A percentile compares a stretch with the other conserved stretches of the same genome.
Conservation (phyloP, 1,140 invertebrate genomes). For the Lasioglossum baleicum region DNA sequence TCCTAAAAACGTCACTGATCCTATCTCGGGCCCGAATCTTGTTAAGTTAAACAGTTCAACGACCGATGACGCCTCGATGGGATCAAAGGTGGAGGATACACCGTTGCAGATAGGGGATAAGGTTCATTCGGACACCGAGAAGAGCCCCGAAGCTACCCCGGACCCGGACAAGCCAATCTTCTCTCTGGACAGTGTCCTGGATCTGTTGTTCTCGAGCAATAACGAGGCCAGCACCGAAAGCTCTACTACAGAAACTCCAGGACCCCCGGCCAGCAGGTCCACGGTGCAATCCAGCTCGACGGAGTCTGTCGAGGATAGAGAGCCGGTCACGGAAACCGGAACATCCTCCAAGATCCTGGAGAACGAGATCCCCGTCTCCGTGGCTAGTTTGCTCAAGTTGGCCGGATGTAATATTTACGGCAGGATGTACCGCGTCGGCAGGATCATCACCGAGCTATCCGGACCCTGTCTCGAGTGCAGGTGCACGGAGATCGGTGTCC, state of each 20-base stretch:
- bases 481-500: constrained; percentile 92
- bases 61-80: background rate
- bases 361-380: constrained; percentile 59
- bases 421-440: constrained; percentile 91
- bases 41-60: background rate
- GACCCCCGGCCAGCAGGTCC: background rate
- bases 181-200: constrained; percentile 82
- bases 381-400: constrained; percentile 85
- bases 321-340: constrained; percentile 50
- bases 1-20: background rate
- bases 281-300: constrained; percentile 22
- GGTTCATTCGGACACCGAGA: background rate
- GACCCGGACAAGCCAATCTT: constrained; percentile 78
- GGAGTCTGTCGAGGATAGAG: constrained; percentile 43
- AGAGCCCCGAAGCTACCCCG: constrained; percentile 56
- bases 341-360: constrained; percentile 56
- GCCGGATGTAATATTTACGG: constrained; percentile 96
- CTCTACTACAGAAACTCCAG: background rate
- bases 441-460: constrained; percentile 91
- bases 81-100: background rate
- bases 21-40: background rate
- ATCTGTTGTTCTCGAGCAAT: constrained; percentile 78
- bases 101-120: constrained; percentile 12
- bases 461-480: constrained; percentile 90
- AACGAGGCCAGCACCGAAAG: background rate